phyloP scores from a whole-genome alignment of 92 coral and sea anemone genomes.

The Meandrina meandrites region DNA sequence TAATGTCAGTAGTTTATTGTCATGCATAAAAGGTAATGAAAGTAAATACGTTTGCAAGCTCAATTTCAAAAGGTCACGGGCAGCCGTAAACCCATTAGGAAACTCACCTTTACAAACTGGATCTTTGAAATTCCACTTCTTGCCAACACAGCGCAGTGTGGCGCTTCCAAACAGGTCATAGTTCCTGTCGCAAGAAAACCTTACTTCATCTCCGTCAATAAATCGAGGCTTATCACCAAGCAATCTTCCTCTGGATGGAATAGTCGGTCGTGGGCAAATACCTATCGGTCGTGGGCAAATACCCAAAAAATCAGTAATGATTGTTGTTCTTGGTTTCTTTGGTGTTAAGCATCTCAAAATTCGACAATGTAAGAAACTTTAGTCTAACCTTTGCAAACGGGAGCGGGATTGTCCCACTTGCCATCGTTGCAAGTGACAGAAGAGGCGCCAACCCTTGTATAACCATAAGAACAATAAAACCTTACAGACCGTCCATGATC shows the following conservation, averaged over 20 bases:
- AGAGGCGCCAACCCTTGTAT: constrained; percentile 35
- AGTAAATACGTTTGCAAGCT: neutral
- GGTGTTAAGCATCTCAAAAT: neutral
- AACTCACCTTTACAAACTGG: constrained; percentile 54
- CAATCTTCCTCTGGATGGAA: constrained; percentile 16
- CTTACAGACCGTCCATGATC: constrained; percentile 43
- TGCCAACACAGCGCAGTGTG: constrained; percentile 26
- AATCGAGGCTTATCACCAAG: constrained; percentile 17
- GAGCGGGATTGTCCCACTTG: constrained; percentile 40
- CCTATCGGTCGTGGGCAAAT: constrained; percentile 43
- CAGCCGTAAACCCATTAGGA: too few relatives aligned
- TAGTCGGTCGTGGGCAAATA: constrained; percentile 42
- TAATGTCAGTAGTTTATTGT: too few relatives aligned
- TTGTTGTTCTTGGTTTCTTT: neutral
- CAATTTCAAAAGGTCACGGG: too few relatives aligned
- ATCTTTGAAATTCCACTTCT: constrained; percentile 16
- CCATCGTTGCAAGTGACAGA: constrained; percentile 55
- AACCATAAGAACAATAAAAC: constrained; percentile 36
- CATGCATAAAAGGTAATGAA: too few relatives aligned
- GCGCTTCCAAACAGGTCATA: constrained; percentile 48
- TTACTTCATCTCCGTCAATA: constrained; percentile 53
- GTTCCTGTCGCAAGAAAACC: constrained; percentile 30
- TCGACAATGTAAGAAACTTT: neutral
- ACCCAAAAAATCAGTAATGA: neutral
- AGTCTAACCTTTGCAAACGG: constrained; percentile 58